Percentiles rank a stretch among this genome's conserved stretches.
Conservation (phyloP, 1,140 invertebrate genomes). For the Euwallacea similis region DNA sequence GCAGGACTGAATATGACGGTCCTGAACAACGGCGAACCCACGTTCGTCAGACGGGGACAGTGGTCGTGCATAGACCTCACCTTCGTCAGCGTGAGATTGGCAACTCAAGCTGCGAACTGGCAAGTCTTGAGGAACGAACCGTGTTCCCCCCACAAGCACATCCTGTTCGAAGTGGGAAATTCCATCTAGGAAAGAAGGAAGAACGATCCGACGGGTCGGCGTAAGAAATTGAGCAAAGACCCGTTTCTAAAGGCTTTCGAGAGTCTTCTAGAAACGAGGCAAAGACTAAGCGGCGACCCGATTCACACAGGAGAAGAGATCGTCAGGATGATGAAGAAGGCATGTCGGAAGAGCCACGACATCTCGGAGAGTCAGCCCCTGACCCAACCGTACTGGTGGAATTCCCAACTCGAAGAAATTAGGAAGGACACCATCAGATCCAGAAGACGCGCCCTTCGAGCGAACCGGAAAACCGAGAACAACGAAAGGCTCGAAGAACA, state of each 20-base stretch:
- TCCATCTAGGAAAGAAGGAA: not conserved
- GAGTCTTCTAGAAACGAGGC: not conserved
- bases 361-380: not conserved
- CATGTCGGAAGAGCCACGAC: not conserved
- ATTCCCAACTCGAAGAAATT: not conserved
- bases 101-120: conserved; percentile 3
- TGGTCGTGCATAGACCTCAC: conserved; percentile 15
- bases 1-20: conserved; percentile 14
- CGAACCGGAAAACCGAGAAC: not conserved
- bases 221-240: not conserved
- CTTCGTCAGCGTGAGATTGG: not conserved
- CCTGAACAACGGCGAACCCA: conserved; percentile 15
- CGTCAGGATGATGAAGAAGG: not conserved
- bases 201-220: not conserved
- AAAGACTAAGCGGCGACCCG: not conserved
- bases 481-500: not conserved
- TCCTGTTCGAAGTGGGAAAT: conserved; percentile 8
- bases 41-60: conserved; percentile 1
- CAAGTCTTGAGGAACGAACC: not conserved
- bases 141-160: conserved; percentile 1
- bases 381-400: conserved; percentile 9
- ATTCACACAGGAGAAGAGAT: not conserved
- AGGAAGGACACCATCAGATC: not conserved
- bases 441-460: not conserved
- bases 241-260: not conserved